Conservation (phyloP, 2,888 invertebrate species). For the Cheilosia vernalis region DNA sequence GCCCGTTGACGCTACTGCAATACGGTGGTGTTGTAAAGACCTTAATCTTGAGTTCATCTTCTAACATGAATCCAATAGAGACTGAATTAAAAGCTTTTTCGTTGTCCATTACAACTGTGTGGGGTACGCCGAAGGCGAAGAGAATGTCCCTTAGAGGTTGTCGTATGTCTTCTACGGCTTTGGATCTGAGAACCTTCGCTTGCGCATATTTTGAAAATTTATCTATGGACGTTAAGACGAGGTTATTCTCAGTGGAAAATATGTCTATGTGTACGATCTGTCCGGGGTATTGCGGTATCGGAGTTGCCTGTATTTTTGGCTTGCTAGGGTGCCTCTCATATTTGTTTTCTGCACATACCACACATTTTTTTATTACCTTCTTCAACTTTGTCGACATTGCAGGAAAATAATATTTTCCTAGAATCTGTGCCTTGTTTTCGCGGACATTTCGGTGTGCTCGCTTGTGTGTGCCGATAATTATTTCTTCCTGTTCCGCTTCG, state of each 20-base stretch:
- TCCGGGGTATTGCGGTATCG: slow-evolving; percentile 2
- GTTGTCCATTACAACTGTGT: slow-evolving; percentile 28
- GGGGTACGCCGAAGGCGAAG: slow-evolving; percentile 19
- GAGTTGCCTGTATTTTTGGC: slow-evolving; percentile 17
- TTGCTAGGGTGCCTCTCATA: slow-evolving; percentile 16
- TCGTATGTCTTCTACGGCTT: slow-evolving; percentile 20
- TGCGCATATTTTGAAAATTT: slow-evolving; percentile 54
- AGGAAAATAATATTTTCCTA: slow-evolving; percentile 31
- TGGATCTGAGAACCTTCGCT: slow-evolving; percentile 20
- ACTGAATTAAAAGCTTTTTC: slow-evolving; percentile 48
- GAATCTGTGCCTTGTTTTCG: slow-evolving; percentile 42
- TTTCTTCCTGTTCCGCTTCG: slow-evolving; percentile 25
- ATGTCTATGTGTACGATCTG: slow-evolving; percentile 37
- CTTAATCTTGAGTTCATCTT: slow-evolving; percentile 37
- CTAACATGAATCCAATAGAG: slow-evolving; percentile 34
- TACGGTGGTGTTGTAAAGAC: slow-evolving; percentile 35
- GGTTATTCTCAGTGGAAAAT: slow-evolving; percentile 35
- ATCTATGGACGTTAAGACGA: slow-evolving; percentile 47
- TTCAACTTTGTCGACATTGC: slow-evolving; percentile 11
- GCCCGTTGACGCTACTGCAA: slow-evolving; percentile 52
- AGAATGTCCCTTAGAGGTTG: slow-evolving; percentile 35
- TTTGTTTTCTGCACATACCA: neutral
- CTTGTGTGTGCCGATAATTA: slow-evolving; percentile 30
- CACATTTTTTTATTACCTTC: neutral
- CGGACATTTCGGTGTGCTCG: slow-evolving; percentile 44